phyloP scores from a whole-genome alignment of 37 sponge, comb jelly and placozoan species.

The Beroe ovata region DNA sequence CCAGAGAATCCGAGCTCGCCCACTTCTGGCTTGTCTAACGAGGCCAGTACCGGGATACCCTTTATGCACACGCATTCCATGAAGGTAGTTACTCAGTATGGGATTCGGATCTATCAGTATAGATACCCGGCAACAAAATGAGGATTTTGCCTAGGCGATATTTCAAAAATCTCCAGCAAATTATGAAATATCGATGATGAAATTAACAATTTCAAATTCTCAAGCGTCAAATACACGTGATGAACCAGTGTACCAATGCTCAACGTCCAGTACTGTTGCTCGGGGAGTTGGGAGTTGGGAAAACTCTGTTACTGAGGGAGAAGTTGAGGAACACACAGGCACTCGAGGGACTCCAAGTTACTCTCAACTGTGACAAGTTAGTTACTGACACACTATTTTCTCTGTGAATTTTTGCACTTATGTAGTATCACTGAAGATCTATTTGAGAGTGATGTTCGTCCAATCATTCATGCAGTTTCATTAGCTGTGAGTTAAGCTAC shows the following conservation, averaged over 20 bases:
- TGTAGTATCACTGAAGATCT: background rate
- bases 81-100: background rate
- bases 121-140: too few species aligned
- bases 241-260: constrained; percentile 55
- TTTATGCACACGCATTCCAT: constrained; percentile 36
- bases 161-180: too few species aligned
- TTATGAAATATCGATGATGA: too few species aligned
- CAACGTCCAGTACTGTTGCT: constrained; percentile 36
- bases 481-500: too few species aligned
- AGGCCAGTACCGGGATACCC: constrained; percentile 46
- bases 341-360: constrained; percentile 53
- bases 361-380: constrained; percentile 65
- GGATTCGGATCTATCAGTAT: too few species aligned
- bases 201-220: too few species aligned
- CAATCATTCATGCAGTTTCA: too few species aligned
- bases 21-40: constrained; percentile 45
- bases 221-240: background rate
- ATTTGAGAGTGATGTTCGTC: background rate
- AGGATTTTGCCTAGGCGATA: too few species aligned
- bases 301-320: constrained; percentile 39
- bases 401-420: background rate
- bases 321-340: constrained; percentile 53
- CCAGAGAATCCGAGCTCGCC: constrained; percentile 43
- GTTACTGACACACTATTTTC: background rate
- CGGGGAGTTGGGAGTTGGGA: constrained; percentile 55